A percentile compares a stretch with the other conserved stretches of the same genome.
Evolutionary conservation across 2,797 vertebrate species (phyloP).

Genomic region (Cyprinella venusta): DNA sequence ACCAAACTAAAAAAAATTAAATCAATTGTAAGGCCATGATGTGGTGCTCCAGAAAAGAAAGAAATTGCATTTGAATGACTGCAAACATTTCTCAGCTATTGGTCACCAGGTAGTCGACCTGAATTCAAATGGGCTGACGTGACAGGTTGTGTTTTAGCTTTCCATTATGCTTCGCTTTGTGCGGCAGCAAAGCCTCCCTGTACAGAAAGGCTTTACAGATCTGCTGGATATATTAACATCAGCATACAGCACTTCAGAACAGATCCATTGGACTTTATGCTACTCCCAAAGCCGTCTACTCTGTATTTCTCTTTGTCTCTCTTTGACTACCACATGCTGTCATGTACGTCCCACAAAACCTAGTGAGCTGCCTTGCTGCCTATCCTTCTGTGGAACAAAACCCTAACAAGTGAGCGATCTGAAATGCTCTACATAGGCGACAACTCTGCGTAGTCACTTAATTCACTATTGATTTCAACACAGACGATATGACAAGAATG

Average conservation of each 20-base stretch:
- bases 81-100: slow-evolving; percentile 2
- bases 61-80: not conserved
- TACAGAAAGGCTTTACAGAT: slow-evolving; percentile 38
- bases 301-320: slow-evolving; percentile 28
- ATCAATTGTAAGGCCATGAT: not conserved
- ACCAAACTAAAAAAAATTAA: no score
- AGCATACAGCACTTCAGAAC: slow-evolving; percentile 32
- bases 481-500: not conserved
- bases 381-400: slow-evolving; percentile 18
- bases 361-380: slow-evolving; percentile 3
- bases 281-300: not conserved
- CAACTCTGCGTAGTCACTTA: not conserved
- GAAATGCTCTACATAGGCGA: not conserved
- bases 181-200: slow-evolving; percentile 8
- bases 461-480: slow-evolving; percentile 2
- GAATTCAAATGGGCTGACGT: slow-evolving; percentile 2
- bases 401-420: slow-evolving; percentile 12
- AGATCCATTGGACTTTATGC: slow-evolving; percentile 24
- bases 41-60: not conserved
- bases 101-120: slow-evolving; percentile 14
- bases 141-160: slow-evolving; percentile 29
- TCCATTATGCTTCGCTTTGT: slow-evolving; percentile 7
- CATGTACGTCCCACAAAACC: slow-evolving; percentile 28
- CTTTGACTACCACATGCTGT: slow-evolving; percentile 27
- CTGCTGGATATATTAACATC: slow-evolving; percentile 33